These are phyloP conservation scores for Bombus haemorrhoidalis DNA, from an alignment of 1,140 invertebrate genomes.

Conservation along the genomic window DNA sequence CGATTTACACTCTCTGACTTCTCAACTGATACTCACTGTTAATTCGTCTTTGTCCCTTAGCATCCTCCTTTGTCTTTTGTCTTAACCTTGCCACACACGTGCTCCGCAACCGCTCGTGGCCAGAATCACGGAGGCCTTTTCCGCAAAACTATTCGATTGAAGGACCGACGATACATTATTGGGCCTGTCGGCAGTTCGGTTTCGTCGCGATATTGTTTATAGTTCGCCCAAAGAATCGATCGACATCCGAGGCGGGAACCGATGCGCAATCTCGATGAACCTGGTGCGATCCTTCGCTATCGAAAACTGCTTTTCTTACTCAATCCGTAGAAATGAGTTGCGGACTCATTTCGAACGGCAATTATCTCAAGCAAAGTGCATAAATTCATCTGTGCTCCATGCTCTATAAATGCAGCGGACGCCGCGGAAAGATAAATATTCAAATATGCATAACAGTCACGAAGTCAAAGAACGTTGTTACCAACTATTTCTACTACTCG, in stretches of 20 bases:
- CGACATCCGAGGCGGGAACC: slow-evolving; percentile 21
- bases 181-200: too few species aligned
- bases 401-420: slow-evolving; percentile 49
- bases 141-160: too few species aligned
- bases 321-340: slow-evolving; percentile 57
- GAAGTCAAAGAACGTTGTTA: background rate
- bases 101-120: too few species aligned
- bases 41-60: too few species aligned
- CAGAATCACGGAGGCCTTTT: too few species aligned
- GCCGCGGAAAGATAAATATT: slow-evolving; percentile 63
- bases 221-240: background rate
- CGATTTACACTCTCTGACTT: too few species aligned
- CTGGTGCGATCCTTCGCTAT: slow-evolving; percentile 30
- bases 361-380: slow-evolving; percentile 61
- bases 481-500: background rate
- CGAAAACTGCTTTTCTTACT: slow-evolving; percentile 41
- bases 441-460: slow-evolving; percentile 58
- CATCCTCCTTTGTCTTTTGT: too few species aligned
- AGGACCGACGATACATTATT: too few species aligned
- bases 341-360: slow-evolving; percentile 47
- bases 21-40: too few species aligned
- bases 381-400: slow-evolving; percentile 60
- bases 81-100: too few species aligned
- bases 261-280: slow-evolving; percentile 24
- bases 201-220: too few species aligned